A percentile compares a stretch with the other conserved stretches of the same genome.
These are phyloP conservation scores for Cebidichthys violaceus DNA, from an alignment of 2,113 vertebrate species.

Conservation along the genomic window DNA sequence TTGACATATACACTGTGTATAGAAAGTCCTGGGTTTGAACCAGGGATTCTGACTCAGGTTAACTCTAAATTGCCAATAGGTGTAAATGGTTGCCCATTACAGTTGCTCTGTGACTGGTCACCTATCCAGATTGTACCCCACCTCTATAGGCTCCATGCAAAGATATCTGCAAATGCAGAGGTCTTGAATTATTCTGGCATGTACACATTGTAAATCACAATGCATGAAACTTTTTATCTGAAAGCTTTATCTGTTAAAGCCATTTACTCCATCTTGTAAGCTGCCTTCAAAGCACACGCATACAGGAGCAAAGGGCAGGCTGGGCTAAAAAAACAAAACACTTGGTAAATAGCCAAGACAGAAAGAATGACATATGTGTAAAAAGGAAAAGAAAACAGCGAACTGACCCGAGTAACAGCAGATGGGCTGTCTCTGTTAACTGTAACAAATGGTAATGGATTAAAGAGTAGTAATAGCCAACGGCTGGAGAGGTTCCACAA, in stretches of 20 bases:
- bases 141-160: neutral
- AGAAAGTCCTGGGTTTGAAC: neutral
- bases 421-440: neutral
- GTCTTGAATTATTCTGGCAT: neutral
- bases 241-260: conserved; percentile 6
- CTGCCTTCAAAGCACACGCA: neutral
- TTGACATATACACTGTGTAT: no score
- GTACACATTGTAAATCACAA: neutral
- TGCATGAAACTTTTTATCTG: no score
- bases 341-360: neutral
- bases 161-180: neutral
- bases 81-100: neutral
- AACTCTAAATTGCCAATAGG: neutral
- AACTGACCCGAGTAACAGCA: neutral
- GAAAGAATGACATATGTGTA: neutral
- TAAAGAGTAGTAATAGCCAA: neutral
- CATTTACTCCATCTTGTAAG: neutral
- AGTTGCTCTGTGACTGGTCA: neutral
- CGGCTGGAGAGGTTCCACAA: neutral
- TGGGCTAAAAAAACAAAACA: neutral
- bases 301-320: neutral
- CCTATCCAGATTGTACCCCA: neutral
- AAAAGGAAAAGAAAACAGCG: neutral
- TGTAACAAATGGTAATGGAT: neutral
- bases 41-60: neutral